These are phyloP conservation scores for Isoperla grammatica DNA, from an alignment of 2,888 invertebrate species.

Conservation along the genomic window DNA sequence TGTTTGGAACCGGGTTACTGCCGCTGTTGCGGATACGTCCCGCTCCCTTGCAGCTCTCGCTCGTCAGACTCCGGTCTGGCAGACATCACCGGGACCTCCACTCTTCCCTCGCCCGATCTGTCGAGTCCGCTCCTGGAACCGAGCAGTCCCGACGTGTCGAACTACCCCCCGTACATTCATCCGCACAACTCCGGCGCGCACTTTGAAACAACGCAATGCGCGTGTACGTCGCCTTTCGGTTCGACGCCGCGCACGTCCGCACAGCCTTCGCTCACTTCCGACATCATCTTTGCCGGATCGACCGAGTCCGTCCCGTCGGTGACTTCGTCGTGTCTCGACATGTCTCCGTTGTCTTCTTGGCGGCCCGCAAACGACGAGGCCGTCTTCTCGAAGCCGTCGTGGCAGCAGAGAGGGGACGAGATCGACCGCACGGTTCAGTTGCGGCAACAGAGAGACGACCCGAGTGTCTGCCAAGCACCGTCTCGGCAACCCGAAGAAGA, in stretches of 20 bases:
- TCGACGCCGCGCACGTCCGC: slow-evolving; percentile 65
- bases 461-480: no score
- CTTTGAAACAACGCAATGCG: slow-evolving; percentile 66
- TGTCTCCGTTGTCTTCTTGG: slow-evolving; percentile 41
- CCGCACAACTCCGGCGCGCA: slow-evolving; percentile 43
- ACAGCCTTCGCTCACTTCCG: slow-evolving; percentile 53
- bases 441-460: no score
- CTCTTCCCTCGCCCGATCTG: slow-evolving; percentile 54
- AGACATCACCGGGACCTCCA: slow-evolving; percentile 50
- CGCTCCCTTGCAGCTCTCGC: slow-evolving; percentile 30
- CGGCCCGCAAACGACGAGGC: slow-evolving; percentile 37
- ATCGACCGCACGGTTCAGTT: background rate
- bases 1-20: slow-evolving; percentile 13
- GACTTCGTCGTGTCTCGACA: slow-evolving; percentile 48
- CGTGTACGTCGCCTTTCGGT: slow-evolving; percentile 66
- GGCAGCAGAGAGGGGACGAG: slow-evolving; percentile 1
- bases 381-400: no score
- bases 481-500: no score
- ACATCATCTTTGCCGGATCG: slow-evolving; percentile 50
- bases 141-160: slow-evolving; percentile 45
- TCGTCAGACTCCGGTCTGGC: slow-evolving; percentile 79
- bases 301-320: slow-evolving; percentile 49
- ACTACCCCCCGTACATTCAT: slow-evolving; percentile 20
- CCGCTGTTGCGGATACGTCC: slow-evolving; percentile 20
- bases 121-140: slow-evolving; percentile 47